Base-by-base conservation (phyloP, 1,140 invertebrate species). In the Helicoverpa zea region DNA sequence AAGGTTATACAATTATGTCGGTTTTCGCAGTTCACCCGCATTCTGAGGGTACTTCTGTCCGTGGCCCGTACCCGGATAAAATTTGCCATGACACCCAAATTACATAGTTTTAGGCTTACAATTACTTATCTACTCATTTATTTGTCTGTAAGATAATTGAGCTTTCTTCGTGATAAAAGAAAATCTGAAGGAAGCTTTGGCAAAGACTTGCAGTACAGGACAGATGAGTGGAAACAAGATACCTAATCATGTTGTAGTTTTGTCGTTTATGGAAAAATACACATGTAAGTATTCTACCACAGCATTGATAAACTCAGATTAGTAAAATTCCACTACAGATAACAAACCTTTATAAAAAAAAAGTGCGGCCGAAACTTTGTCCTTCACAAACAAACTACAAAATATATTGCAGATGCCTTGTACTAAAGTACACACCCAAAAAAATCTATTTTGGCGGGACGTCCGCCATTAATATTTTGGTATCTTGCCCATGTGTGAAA, bases 401-500 rank as follows among this genome's bases (percentile, higher is more conserved):
- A 75, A 77, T 30, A 58, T 59, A 58, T 43, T 79, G 64, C 64
- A 70, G 76, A n/a, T 51, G 18, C 11, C 43, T 74, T 74, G 16
- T 52, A 49, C 63, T 47, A 54, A 51, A 18, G 63, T 56, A 68
- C 66, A 76, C 80, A 56, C 64, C 47, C n/a, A 81, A 81, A 83
- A 87, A 87, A 85, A 81, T 85, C 84, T 84, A 85, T 85, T 87
- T 87, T 84, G 63, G 84, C 84, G 84, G 82, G 73, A 83, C 81
- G 63, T 77, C 61, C 76, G 75, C 74, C 82, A 83, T 87, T 87
- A 84, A 87, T 89, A 89, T 88, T 88, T 88, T 88, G 82, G 85
- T 83, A 70, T 23, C 61, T 79, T 61, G 47, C 51, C 54, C 51
- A 81, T 85, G 81, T 81, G 86, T 56, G 52, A 76, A 63, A 79